Conservation (phyloP, 2,797 vertebrate species). For the Galagoides demidoff region DNA sequence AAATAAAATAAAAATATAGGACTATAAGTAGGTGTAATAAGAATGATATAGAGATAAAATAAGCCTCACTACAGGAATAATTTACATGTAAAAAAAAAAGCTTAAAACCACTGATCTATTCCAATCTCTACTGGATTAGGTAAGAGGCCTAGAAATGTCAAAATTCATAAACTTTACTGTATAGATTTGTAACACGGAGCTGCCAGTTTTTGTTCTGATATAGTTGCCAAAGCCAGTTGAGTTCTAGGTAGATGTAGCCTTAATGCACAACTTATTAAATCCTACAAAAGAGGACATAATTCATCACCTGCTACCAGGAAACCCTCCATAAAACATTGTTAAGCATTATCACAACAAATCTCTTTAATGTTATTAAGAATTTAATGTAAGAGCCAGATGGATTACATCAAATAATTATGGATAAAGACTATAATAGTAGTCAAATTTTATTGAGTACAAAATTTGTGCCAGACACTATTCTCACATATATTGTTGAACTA, state of each 20-base stretch:
- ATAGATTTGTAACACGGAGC: background rate
- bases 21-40: too few species aligned
- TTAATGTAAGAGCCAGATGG: background rate
- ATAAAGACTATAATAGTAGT: background rate
- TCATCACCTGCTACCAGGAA: constrained; percentile 19
- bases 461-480: background rate
- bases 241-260: background rate
- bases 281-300: background rate
- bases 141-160: background rate
- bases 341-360: constrained; percentile 1
- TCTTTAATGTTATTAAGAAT: constrained; percentile 13
- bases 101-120: background rate
- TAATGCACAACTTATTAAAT: background rate
- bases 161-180: constrained; percentile 8
- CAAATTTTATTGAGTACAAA: background rate
- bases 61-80: too few species aligned
- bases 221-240: background rate
- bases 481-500: background rate
- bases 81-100: background rate
- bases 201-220: background rate
- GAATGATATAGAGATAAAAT: too few species aligned
- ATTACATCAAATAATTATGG: background rate
- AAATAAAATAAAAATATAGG: constrained; percentile 27
- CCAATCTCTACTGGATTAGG: background rate
- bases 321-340: constrained; percentile 18